A percentile compares a stretch with the other conserved stretches of the same genome.
Evolutionary conservation across 2,797 vertebrate species (phyloP).

Genomic region (Sebastolobus altivelis): DNA sequence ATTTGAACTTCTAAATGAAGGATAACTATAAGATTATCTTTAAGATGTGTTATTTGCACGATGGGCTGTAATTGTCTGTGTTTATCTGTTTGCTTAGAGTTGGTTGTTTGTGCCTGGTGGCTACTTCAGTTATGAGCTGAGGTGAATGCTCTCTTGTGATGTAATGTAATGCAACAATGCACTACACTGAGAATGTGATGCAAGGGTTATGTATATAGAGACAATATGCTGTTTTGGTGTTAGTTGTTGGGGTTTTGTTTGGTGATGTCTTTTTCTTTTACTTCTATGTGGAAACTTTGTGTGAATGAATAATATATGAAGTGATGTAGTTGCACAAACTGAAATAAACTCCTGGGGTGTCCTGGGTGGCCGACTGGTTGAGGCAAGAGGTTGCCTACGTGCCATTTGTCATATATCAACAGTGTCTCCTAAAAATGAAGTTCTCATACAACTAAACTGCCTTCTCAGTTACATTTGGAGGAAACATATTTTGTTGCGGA

Average conservation of each 20-base stretch:
- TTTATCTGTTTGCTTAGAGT: slow-evolving; percentile 20
- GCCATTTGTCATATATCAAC: neutral
- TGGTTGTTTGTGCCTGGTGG: neutral
- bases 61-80: neutral
- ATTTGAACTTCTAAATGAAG: slow-evolving; percentile 24
- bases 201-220: slow-evolving; percentile 5
- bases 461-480: too few species aligned
- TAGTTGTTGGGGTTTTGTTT: neutral
- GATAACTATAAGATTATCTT: slow-evolving; percentile 14
- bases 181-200: neutral
- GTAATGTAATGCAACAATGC: slow-evolving; percentile 31
- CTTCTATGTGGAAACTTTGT: neutral
- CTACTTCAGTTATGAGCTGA: neutral
- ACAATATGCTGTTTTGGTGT: neutral
- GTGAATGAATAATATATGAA: neutral
- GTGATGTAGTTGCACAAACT: neutral
- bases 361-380: neutral
- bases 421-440: too few species aligned
- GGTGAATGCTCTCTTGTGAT: slow-evolving; percentile 11
- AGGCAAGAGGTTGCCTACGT: neutral
- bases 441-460: too few species aligned
- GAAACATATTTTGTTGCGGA: too few species aligned
- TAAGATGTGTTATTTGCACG: slow-evolving; percentile 5
- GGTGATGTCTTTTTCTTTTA: neutral
- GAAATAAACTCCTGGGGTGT: neutral